phyloP scores from a whole-genome alignment of 2,113 vertebrate genomes.

The Gopherus flavomarginatus region DNA sequence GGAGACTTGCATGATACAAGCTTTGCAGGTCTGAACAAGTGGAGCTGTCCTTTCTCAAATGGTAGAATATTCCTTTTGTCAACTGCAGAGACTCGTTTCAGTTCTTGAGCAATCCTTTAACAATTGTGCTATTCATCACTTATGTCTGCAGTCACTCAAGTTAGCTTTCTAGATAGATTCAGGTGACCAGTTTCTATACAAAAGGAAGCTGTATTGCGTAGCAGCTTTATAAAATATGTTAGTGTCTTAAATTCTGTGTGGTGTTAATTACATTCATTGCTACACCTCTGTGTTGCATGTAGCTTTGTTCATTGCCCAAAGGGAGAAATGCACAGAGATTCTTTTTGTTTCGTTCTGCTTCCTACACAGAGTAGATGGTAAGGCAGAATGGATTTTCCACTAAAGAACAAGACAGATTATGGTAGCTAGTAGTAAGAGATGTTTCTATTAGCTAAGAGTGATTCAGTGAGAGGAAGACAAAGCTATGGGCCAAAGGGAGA shows the following conservation, averaged over 20 bases:
- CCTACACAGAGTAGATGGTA: neutral
- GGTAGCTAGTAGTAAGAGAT: neutral
- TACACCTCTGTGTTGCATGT: neutral
- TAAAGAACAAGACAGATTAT: neutral
- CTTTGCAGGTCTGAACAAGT: neutral
- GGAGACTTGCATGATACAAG: neutral
- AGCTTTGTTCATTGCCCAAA: neutral
- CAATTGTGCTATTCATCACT: neutral
- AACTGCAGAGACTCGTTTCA: neutral
- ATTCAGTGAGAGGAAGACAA: neutral
- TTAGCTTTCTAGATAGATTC: neutral
- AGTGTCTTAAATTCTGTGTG: neutral
- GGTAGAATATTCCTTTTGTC: neutral
- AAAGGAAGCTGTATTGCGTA: neutral
- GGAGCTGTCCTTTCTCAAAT: neutral
- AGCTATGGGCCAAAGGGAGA: neutral
- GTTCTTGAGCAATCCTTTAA: neutral
- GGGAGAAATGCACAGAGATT: neutral
- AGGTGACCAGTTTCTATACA: neutral
- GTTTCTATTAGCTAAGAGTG: neutral
- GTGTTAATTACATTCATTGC: neutral
- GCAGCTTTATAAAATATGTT: neutral
- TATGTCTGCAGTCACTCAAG: neutral
- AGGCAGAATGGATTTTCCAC: neutral
- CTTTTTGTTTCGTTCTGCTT: neutral